Percentiles rank a stretch among this genome's conserved stretches.
Evolutionary conservation across 2,888 invertebrate species (phyloP).

Genomic region (Chymomyza amoena): DNA sequence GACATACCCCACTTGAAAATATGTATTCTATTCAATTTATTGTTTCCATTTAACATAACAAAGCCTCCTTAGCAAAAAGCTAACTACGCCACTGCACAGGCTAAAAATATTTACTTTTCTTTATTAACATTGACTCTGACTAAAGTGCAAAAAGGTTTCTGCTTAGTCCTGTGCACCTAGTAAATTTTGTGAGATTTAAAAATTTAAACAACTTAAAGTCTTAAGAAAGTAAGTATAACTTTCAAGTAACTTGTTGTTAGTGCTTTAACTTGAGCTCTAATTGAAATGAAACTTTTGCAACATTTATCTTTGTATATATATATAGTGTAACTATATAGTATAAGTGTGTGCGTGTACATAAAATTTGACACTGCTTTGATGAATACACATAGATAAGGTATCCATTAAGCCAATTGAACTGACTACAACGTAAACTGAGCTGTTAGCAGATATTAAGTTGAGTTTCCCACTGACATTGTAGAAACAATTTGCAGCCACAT

Average conservation of each 20-base stretch:
- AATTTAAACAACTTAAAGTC: neutral
- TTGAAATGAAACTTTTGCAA: neutral
- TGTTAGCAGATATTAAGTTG: neutral
- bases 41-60: no score
- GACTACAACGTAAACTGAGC: neutral
- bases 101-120: conserved; percentile 29
- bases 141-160: conserved; percentile 27
- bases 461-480: neutral
- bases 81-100: no score
- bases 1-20: no score
- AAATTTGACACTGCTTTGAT: neutral
- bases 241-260: neutral
- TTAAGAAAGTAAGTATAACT: neutral
- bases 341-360: neutral
- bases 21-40: no score
- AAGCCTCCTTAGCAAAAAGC: no score
- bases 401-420: conserved; percentile 1
- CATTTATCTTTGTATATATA: no score
- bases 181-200: conserved; percentile 5
- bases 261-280: neutral
- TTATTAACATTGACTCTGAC: conserved; percentile 39
- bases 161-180: conserved; percentile 44
- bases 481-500: neutral
- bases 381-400: neutral
- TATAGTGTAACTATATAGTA: no score